Conservation (phyloP, 1,140 invertebrate species). For the Caenorhabditis inopinata region DNA sequence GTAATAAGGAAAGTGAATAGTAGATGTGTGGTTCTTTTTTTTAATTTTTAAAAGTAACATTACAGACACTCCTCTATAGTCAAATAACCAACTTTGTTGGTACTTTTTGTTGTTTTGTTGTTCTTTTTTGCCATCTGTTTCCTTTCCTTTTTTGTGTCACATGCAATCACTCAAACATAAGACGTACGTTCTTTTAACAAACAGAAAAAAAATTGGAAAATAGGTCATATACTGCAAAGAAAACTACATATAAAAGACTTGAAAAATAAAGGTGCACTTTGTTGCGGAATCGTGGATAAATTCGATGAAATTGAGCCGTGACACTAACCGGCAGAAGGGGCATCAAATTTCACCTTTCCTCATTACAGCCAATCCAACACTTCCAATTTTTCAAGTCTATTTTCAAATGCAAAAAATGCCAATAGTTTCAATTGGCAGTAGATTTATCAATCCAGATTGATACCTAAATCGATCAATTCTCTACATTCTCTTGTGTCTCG, state of each 20-base stretch:
- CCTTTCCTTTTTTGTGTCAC: slow-evolving; percentile 2
- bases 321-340: not conserved
- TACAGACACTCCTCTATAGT: not conserved
- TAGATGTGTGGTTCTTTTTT: no score
- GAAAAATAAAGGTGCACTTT: not conserved
- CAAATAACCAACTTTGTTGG: not conserved
- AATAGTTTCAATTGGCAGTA: not conserved
- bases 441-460: not conserved
- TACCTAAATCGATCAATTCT: not conserved
- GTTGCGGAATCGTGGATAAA: not conserved
- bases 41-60: no score
- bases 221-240: not conserved
- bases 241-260: not conserved
- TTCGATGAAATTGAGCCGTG: slow-evolving; percentile 2
- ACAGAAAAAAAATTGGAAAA: not conserved
- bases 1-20: no score
- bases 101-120: not conserved
- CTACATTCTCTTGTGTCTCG: no score
- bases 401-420: not conserved
- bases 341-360: slow-evolving; percentile 5
- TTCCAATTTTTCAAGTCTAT: not conserved
- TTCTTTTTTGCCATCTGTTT: not conserved
- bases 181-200: not conserved
- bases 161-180: not conserved
- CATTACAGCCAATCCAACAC: not conserved